Evolutionary conservation across 2,888 invertebrate genomes (phyloP), one percentile per base, ranked within the genome.

Genomic region (Drosophila paracracens): DNA sequence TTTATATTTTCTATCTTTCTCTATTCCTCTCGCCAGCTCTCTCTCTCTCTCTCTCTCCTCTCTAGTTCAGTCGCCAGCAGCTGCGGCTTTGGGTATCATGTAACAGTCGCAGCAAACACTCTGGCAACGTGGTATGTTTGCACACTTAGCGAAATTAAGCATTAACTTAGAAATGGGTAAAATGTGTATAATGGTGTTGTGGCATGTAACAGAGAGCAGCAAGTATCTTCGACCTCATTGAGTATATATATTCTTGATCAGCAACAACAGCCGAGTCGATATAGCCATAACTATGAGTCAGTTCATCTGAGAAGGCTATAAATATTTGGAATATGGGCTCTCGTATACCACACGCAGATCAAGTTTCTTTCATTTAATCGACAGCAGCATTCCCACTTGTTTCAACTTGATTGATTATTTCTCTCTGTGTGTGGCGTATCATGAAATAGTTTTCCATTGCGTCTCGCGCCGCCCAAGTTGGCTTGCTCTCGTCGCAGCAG

Each of bases 371-470:
- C 16, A 4, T 13, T 46, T 25, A 16, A 46, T 46, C 16, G 2
- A 2, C 21, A 46, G 8, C 16, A 4, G 16, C 16, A 25, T 27
- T 46, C 25, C 4, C 16, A 25, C 2, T 16, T 25, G 16, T 2
- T 16, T 8, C 43, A 21, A 21, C 43, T 43, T 43, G 21, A 21
- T 21, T 5, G 21, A 11, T 4, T 25, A 2, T 54, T 38, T 38
- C 25, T 56, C 29, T 1, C 29, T 8, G 61, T 48, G 53, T 61
- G 57, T 63, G 48, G 60, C 6, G 36, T 68, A 27, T 66, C 82
- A 79, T 79, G 76, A 79, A 85, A 85, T 83, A 79, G 85, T 89
- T 89, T 84, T 74, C 75, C 76, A 74, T 75, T 71, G 64, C 59
- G 18, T 57, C 48, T 27, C 57, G 11, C 40, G 50, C 53, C 64